Base-by-base conservation (phyloP, 2,888 invertebrate species). In the Carabus problematicus region DNA sequence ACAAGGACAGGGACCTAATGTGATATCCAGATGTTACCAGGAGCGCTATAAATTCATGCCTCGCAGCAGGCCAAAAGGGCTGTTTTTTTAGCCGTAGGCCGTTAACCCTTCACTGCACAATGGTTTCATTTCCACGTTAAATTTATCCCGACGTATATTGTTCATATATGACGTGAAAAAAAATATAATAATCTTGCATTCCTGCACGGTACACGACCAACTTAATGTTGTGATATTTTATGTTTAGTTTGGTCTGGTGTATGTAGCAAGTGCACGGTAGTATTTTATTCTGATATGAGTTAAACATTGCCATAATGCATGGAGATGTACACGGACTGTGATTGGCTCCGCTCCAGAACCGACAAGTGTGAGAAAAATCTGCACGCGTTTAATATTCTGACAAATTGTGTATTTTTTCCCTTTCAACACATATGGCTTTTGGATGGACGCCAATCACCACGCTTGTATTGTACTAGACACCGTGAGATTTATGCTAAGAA, bases 11-110 rank as follows among this genome's bases (percentile, higher is more conserved):
- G 18, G 29, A 47, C 56, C 64, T 64, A 64, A 64, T 64, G 64
- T 64, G 64, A 64, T 64, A 64, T 64, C 64, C 64, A 64, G 64
- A 64, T 64, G 64, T 64, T 64, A 64, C 64, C 64, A 47, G 56
- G 43, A 64, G 47, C 64, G 56, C 64, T 39, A 64, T 64, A 64
- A 64, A 64, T 64, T 64, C 64, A 64, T 64, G 55, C 56, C 45
- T 56, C 56, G 62, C 19, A 45, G 19, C 52, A 49, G 62, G 19
- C 47, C 40, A n/a, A 29, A 29, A 64, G 56, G 56, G 64, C 47
- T 19, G 45, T 29, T 56, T 49, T 61, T 29, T 41, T 39, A 12
- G 42, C 64, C 55, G 18, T 39, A 52, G 64, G 64, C 55, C 64
- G 47, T 64, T 64, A 64, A 64, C 64, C 64, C 64, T 64, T 64